Base-by-base conservation (phyloP, 2,113 vertebrate species). In the Choloepus hoffmanni region DNA sequence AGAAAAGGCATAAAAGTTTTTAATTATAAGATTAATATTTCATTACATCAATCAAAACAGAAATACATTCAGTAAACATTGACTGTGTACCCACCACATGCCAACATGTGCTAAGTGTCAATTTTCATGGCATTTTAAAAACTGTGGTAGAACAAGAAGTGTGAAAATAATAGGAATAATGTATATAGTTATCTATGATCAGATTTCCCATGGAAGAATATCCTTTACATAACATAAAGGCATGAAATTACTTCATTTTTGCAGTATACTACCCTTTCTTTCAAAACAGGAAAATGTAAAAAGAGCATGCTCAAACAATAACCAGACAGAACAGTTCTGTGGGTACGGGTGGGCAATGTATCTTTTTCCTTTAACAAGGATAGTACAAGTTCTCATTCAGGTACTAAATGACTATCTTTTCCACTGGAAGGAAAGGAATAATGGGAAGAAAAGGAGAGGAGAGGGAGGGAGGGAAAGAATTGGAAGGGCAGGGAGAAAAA, bases 11-110 rank as follows among this genome's bases (percentile, higher is more conserved):
- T 72, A 77, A n/a, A 62, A 77, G 21, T 77, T 94, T 60, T 63
- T 62, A 89, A 72, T 89, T 62, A 86, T 12, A 43, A 53, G 24
- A 89, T 84, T 74, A 85, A 91, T 62, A 89, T 73, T 78, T 93
- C 70, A 45, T 88, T 94, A 72, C 3, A 88, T 78, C 55, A 95
- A 85, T 74, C 65, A 77, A 82, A 89, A 83, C 6, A n/a, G 85
- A 97, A 87, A 67, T 73, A 85, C 33, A 65, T 67, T 67, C 40
- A 58, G 58, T 48, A 90, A 70, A 83, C 60, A 96, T 0, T 82
- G 60, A 89, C 36, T 68, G 13, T 65, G 14, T 11, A 89, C 48
- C 33, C 53, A 74, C 15, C 48, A 78, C 15, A 83, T 70, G 30
- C 14, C 67, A 94, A 76, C 4, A 63, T 67, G n/a, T 87, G 63